Evolutionary conservation across 2,888 invertebrate genomes (phyloP).

Genomic region (Gastracanthus pulcherrimus): DNA sequence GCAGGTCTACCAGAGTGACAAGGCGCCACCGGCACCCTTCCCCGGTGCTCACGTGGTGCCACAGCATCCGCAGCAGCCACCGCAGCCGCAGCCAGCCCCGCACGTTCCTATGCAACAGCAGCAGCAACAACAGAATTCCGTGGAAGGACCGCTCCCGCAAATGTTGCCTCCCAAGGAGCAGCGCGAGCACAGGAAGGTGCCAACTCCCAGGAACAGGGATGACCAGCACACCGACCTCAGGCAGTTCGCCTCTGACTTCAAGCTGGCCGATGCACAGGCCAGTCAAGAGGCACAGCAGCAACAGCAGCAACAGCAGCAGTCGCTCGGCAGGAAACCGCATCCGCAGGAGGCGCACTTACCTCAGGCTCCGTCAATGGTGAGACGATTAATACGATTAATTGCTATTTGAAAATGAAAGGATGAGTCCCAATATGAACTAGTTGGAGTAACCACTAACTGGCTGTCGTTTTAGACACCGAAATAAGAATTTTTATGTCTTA

Average conservation of each 20-base stretch:
- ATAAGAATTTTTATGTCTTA: too few species aligned
- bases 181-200: conserved; percentile 61
- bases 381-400: too few species aligned
- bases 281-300: conserved; percentile 61
- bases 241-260: conserved; percentile 90
- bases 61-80: conserved; percentile 69
- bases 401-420: too few species aligned
- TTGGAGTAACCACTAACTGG: too few species aligned
- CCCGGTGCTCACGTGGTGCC: conserved; percentile 71
- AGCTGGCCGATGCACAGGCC: conserved; percentile 79
- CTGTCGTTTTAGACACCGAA: too few species aligned
- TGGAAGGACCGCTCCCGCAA: not conserved
- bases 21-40: conserved; percentile 74
- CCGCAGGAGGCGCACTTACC: conserved; percentile 64
- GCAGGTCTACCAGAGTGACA: conserved; percentile 73
- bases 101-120: conserved; percentile 64
- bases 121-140: not conserved
- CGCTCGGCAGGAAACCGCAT: conserved; percentile 58
- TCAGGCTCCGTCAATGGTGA: conserved; percentile 58
- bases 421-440: conserved; percentile 12
- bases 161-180: conserved; percentile 45
- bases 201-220: conserved; percentile 71
- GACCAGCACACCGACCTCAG: conserved; percentile 81
- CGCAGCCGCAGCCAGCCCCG: conserved; percentile 66
- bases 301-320: conserved; percentile 56